Base-by-base conservation (phyloP, 2,888 invertebrate species). In the Acrobasis suavella region DNA sequence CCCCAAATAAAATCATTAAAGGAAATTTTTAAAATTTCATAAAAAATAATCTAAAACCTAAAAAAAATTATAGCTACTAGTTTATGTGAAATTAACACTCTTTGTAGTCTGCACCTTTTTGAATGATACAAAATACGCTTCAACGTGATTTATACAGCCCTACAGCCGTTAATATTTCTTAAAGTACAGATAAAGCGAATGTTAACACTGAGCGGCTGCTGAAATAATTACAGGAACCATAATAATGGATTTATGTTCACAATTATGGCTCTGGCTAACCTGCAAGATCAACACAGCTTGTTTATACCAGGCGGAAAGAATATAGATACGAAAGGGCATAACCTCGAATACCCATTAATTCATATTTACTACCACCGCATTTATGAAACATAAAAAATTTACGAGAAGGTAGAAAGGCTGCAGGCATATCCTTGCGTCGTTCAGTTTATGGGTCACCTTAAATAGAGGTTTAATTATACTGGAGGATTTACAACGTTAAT, bases 331-430 rank as follows among this genome's bases (percentile, higher is more conserved):
- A 83, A 81, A 80, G 78, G 78, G 76, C 79, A 73, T 73, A 83
- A 81, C 82, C 86, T 85, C 82, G 78, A 75, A 80, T 84, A 81
- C 73, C 83, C 87, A 86, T 90, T 89, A 89, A 89, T 88, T 87
- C 86, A 83, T 87, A 89, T 89, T 88, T 89, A 89, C 87, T 85
- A 77, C 85, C 76, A 71, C 76, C 77, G 78, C 85, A 89, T 91
- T 91, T 91, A 91, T 89, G 91, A 86, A 84, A 85, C 91, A 89
- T 91, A 87, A 91, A 90, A 86, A 77, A 67, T 87, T 91, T 91
- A 91, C 79, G 89, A 85, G 81, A 82, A 86, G 81, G 82, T 84
- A 78, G 83, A 84, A 86, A 85, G 79, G 80, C 82, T 83, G 80
- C 79, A 80, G 76, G 77, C 81, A 80, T 86, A 84, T 84, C 86